Evolutionary conservation across 2,113 vertebrate genomes (phyloP), one percentile per base, ranked within the genome.

Genomic region (Gila orcuttii): DNA sequence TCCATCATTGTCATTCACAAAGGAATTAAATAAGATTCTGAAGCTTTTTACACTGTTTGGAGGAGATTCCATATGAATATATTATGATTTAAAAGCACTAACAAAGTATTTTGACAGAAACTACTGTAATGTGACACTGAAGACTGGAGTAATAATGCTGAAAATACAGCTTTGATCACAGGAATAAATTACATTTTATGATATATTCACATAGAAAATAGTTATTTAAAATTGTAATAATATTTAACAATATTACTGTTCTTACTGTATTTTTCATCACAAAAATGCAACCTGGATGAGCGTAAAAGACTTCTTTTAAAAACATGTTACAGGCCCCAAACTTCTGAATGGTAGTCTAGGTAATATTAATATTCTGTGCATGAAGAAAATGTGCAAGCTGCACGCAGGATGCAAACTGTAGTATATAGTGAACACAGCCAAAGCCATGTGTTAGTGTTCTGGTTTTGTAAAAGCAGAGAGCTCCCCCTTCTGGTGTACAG

Each of bases 401-500:
- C 19, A 39, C 3, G 4, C 33, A 21, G 19, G 2, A 4, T 12
- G 5, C 9, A 36, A 55, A 55, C 52, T 6, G 5, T 55, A 55
- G 50, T 52, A 69, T 36, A 21, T 39, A 39, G 8, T 23, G 66
- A 8, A 36, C 25, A 50, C 4, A 50, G n/a, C 25, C 1, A 9
- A 3, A 19, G 17, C 9, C 64, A 19, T 39, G 4, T 39, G 7
- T 76, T 57, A 57, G 12, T 79, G 6, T 60, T 42, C n/a, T 21
- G 39, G 50, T 59, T 79, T 59, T 9, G 19, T 2, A 5, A 69
- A 62, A 31, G 55, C 13, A 50, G 80, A 78, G 21, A 50, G 25
- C 76, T 0, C 89, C 71, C 85, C 68, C 90, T 89, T 81, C 79
- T 90, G 91, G 86, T 13, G 39, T 2, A 28, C 15, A 25, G 23